Percentiles rank a stretch among this genome's conserved stretches.
phyloP scores from a whole-genome alignment of 1,140 invertebrate species.

The Armadillidium nasatum region DNA sequence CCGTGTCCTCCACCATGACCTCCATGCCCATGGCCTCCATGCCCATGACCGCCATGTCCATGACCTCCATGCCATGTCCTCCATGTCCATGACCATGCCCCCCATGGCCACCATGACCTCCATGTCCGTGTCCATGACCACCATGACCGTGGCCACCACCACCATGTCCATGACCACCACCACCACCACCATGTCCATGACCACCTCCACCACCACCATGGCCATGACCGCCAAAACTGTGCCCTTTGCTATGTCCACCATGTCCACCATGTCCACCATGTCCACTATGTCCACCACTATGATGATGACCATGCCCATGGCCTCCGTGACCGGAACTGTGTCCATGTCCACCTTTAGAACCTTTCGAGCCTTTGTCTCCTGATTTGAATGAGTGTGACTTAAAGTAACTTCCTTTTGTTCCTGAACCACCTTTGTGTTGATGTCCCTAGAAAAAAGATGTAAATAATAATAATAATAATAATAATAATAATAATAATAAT shows the following conservation, averaged over 20 bases:
- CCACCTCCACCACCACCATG: not conserved
- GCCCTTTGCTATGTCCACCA: not conserved
- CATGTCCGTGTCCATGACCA: not conserved
- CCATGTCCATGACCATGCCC: too few relatives aligned
- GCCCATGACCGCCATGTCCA: too few relatives aligned
- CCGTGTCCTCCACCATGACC: not conserved
- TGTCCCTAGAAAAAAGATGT: not conserved
- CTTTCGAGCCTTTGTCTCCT: not conserved
- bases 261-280: not conserved
- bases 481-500: too few relatives aligned
- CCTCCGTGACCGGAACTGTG: not conserved
- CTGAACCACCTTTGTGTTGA: not conserved
- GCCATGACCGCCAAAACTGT: not conserved
- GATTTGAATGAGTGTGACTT: not conserved
- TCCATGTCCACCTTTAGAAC: not conserved
- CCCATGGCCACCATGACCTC: not conserved
- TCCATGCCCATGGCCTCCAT: not conserved
- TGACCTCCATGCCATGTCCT: too few relatives aligned
- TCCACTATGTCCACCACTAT: not conserved
- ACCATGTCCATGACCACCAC: not conserved
- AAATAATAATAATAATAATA: too few relatives aligned
- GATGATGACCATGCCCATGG: not conserved
- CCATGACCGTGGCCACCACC: not conserved
- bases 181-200: not conserved
- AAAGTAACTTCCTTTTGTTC: conserved; percentile 1